phyloP scores from a whole-genome alignment of 2,113 vertebrate species.

The Rhea pennata region DNA sequence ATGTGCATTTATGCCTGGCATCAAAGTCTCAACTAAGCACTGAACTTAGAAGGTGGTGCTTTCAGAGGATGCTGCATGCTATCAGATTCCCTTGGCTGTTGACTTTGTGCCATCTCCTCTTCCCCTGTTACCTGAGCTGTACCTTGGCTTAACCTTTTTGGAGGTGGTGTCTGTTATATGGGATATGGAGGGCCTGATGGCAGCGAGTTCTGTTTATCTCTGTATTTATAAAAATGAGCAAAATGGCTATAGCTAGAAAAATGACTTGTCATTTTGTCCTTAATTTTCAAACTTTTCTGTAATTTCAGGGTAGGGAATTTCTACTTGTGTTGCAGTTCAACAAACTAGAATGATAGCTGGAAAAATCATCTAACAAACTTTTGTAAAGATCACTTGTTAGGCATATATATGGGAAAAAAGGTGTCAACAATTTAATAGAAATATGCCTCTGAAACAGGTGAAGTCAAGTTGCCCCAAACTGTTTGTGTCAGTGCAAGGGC shows the following conservation, averaged over 20 bases:
- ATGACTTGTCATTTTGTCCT: neutral
- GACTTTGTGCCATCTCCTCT: neutral
- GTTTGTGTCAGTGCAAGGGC: neutral
- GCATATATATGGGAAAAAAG: neutral
- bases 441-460: neutral
- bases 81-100: fast-evolving
- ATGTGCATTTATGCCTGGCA: neutral
- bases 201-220: neutral
- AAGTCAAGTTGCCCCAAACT: neutral
- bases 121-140: neutral
- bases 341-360: neutral
- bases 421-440: neutral
- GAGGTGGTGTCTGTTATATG: neutral
- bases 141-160: neutral
- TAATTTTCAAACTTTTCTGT: neutral
- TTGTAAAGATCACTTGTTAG: neutral
- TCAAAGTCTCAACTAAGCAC: neutral
- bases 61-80: neutral
- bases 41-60: neutral
- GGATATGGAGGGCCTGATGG: neutral
- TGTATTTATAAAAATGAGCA: too few relatives aligned
- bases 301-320: neutral
- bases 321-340: neutral
- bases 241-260: neutral
- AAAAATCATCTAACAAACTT: neutral